Percentiles rank a stretch among this genome's conserved stretches.
These are phyloP conservation scores for Hyposoter dolosus DNA, from an alignment of 2,888 invertebrate genomes.

Conservation along the genomic window DNA sequence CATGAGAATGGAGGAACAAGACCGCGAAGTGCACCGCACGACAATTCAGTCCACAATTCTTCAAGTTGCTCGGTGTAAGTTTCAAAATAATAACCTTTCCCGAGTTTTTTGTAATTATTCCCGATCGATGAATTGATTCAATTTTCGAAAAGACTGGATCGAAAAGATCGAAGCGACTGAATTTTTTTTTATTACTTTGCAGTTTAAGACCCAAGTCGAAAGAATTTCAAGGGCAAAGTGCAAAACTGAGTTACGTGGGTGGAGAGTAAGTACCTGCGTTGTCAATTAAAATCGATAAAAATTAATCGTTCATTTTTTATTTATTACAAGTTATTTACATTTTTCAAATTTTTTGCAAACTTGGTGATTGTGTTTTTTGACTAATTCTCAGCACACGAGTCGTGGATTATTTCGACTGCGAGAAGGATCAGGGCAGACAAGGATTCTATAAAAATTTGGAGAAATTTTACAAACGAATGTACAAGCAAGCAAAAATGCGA, in stretches of 20 bases:
- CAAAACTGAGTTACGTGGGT: constrained; percentile 60
- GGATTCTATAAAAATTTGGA: constrained; percentile 80
- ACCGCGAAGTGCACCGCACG: constrained; percentile 70
- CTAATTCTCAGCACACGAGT: constrained; percentile 60
- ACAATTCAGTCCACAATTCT: constrained; percentile 62
- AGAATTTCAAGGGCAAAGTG: constrained; percentile 70
- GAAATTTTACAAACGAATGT: constrained; percentile 81
- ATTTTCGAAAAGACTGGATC: neutral
- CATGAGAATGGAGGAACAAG: constrained; percentile 58
- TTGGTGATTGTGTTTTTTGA: neutral
- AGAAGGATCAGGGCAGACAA: constrained; percentile 66
- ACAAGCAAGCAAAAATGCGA: constrained; percentile 78
- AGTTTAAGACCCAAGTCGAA: constrained; percentile 72
- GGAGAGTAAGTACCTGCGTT: constrained; percentile 69
- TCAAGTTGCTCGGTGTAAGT: constrained; percentile 72
- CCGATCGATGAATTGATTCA: neutral
- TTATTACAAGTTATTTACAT: constrained; percentile 26
- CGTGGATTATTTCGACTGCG: constrained; percentile 57
- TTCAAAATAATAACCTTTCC: neutral
- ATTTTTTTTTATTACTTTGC: constrained; percentile 35
- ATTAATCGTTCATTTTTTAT: neutral
- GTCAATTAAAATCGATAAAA: neutral
- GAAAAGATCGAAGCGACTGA: neutral
- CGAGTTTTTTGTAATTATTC: neutral
- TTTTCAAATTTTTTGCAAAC: neutral